Evolutionary conservation across 2,113 vertebrate species (phyloP).

Genomic region (Bucco capensis): DNA sequence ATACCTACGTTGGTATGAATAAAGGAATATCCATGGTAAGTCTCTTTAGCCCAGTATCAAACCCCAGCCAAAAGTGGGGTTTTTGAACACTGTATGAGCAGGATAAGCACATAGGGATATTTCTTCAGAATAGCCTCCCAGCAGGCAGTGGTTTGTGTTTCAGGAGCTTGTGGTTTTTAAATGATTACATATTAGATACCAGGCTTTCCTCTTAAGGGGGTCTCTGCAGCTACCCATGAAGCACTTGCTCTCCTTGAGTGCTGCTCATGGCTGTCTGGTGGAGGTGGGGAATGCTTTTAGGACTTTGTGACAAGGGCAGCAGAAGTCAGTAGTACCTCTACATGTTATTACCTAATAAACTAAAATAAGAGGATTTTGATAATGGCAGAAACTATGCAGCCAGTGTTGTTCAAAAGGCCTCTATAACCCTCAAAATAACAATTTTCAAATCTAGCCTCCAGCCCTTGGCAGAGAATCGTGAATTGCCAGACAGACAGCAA

Average conservation of each 20-base stretch:
- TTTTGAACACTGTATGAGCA: not conserved
- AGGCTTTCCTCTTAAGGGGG: not conserved
- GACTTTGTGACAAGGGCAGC: not conserved
- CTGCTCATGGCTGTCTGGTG: not conserved
- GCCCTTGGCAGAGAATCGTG: not conserved
- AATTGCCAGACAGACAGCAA: not conserved
- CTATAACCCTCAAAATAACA: not conserved
- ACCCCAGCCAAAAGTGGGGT: not conserved
- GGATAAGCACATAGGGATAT: not conserved
- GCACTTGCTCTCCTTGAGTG: not conserved
- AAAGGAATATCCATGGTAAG: not conserved
- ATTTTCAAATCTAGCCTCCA: not conserved
- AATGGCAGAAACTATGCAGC: not conserved
- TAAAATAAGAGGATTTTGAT: not conserved
- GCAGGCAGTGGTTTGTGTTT: not conserved
- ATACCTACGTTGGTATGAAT: not conserved
- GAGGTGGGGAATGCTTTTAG: not conserved
- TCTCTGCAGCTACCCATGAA: not conserved
- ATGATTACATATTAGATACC: not conserved
- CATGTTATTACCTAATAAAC: not conserved
- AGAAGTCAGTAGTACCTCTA: not conserved
- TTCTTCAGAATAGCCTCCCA: not conserved
- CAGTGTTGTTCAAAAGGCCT: not conserved
- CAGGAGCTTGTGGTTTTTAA: slow-evolving; percentile 5
- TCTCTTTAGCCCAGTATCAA: not conserved